These are phyloP conservation scores for Ophiothrix spiculata DNA, from an alignment of 35 echinoderm and acorn worm species.

Conservation along the genomic window DNA sequence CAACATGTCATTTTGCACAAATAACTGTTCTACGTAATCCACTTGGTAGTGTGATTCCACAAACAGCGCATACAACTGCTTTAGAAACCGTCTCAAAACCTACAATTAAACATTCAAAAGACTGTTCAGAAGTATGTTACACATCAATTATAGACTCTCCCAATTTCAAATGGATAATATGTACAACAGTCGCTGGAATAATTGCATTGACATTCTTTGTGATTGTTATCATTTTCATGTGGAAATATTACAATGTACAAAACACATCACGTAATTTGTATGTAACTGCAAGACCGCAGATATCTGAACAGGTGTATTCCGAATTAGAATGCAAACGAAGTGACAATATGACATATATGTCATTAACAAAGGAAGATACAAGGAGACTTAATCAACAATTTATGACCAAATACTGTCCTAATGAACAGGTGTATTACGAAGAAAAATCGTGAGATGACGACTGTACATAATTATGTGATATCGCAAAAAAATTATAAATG, in stretches of 20 bases:
- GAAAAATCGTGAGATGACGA: neutral
- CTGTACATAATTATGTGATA: too few species aligned
- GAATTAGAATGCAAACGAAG: neutral
- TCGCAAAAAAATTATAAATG: too few species aligned
- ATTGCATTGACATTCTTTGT: neutral
- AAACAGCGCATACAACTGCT: neutral
- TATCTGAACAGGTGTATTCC: neutral
- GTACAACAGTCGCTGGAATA: neutral
- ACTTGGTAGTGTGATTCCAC: neutral
- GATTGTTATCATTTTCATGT: neutral
- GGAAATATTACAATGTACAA: slow-evolving; percentile 8
- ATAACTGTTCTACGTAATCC: neutral
- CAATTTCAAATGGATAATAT: neutral
- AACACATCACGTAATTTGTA: neutral
- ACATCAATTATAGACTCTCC: neutral
- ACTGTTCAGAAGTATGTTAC: neutral
- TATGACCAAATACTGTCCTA: neutral
- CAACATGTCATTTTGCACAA: neutral
- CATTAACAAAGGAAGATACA: neutral
- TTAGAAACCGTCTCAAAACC: neutral
- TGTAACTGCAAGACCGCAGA: neutral
- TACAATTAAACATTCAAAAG: neutral
- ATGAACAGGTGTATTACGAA: neutral
- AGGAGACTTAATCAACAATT: neutral
- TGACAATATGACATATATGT: slow-evolving; percentile 9